Evolutionary conservation across 2,888 invertebrate species (phyloP).

Genomic region (Drosophila meridionalis): DNA sequence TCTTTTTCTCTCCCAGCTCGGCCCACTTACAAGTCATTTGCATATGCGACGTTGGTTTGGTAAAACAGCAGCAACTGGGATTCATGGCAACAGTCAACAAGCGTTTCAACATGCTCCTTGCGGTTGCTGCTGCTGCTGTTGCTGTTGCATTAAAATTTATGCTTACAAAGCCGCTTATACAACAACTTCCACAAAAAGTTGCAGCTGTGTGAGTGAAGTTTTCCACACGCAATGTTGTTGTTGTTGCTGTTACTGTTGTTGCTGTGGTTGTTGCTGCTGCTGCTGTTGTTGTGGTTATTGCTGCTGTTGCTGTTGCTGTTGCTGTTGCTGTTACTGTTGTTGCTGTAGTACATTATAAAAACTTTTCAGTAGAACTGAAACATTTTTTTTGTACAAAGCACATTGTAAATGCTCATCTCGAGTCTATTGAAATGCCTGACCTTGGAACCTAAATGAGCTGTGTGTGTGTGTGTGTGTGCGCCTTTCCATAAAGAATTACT

Average conservation of each 20-base stretch:
- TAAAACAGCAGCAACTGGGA: slow-evolving; percentile 20
- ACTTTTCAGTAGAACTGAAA: slow-evolving; percentile 12
- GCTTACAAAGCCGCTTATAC: slow-evolving; percentile 53
- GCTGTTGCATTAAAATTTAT: slow-evolving; percentile 57
- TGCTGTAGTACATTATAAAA: slow-evolving; percentile 6
- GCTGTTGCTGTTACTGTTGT: background rate
- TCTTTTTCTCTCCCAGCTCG: slow-evolving; percentile 15
- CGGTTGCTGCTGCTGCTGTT: slow-evolving; percentile 18
- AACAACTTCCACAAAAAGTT: slow-evolving; percentile 41
- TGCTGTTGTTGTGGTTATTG: too few species aligned
- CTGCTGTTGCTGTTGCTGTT: too few species aligned
- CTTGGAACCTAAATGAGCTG: slow-evolving; percentile 12
- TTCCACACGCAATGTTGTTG: slow-evolving; percentile 2
- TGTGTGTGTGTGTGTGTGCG: background rate
- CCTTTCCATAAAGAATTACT: background rate
- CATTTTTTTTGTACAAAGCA: slow-evolving; percentile 7
- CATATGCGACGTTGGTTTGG: slow-evolving; percentile 40
- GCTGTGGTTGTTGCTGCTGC: too few species aligned
- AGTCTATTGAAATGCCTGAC: slow-evolving; percentile 4
- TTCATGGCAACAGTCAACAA: slow-evolving; percentile 29
- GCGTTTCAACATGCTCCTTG: slow-evolving; percentile 30
- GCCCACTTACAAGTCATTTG: slow-evolving; percentile 55
- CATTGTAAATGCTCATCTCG: slow-evolving; percentile 9
- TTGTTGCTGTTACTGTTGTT: background rate
- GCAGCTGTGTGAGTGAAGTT: slow-evolving; percentile 19